phyloP scores from a whole-genome alignment of 1,140 invertebrate genomes.

The Aphaenogaster floridana region DNA sequence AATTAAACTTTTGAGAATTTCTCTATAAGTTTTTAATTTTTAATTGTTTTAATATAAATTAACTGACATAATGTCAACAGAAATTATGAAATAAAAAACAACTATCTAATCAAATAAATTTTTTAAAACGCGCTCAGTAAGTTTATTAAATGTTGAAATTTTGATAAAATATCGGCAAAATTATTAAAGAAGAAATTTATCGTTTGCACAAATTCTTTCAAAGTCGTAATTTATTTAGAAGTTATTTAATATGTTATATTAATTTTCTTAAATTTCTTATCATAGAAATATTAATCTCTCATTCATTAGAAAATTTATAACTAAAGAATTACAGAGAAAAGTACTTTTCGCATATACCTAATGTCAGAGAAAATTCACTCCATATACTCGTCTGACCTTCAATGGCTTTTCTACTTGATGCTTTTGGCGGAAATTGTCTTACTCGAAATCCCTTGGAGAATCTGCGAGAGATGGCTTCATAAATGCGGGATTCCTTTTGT shows the following conservation, averaged over 20 bases:
- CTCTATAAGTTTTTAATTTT: neutral
- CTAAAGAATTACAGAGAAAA: neutral
- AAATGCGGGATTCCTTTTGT: neutral
- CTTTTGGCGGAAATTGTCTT: conserved; percentile 23
- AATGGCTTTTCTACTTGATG: conserved; percentile 21
- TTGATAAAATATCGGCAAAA: neutral
- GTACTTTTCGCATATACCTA: neutral
- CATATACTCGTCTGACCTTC: neutral
- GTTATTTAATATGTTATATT: neutral
- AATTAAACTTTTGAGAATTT: neutral
- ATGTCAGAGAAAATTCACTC: neutral
- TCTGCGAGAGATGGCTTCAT: neutral
- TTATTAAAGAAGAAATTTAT: neutral
- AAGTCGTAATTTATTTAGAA: neutral
- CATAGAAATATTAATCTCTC: neutral
- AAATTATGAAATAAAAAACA: neutral
- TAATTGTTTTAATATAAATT: neutral
- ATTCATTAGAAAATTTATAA: neutral
- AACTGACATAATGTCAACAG: neutral
- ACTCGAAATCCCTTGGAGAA: conserved; percentile 15
- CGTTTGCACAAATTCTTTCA: neutral
- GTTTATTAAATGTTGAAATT: neutral
- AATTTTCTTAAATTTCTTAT: neutral
- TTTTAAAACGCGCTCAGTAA: neutral
- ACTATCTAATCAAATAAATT: neutral